Evolutionary conservation across 2,888 invertebrate species (phyloP).

Genomic region (Tuberolachnus salignus): DNA sequence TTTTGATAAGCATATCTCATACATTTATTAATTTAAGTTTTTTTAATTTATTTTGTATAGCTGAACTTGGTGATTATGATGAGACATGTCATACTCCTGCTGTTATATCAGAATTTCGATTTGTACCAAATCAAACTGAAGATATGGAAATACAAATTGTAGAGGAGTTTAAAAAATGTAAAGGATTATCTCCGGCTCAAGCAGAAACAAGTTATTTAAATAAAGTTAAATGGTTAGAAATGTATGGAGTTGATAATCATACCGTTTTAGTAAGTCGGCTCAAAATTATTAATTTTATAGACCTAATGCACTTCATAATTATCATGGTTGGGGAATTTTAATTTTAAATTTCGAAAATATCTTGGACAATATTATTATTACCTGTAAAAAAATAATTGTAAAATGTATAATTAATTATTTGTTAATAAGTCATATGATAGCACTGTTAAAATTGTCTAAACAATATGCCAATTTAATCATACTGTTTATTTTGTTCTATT

Average conservation of each 20-base stretch:
- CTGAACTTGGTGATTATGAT: slow-evolving; percentile 97
- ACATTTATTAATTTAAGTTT: slow-evolving; percentile 17
- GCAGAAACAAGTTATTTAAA: slow-evolving; percentile 94
- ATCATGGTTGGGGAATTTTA: no score
- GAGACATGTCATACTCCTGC: slow-evolving; percentile 90
- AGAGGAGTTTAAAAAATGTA: slow-evolving; percentile 86
- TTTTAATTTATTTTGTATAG: slow-evolving; percentile 65
- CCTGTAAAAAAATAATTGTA: no score
- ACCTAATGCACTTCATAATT: not conserved
- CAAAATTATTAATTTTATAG: not conserved
- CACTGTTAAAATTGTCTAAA: no score
- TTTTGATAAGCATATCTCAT: not conserved
- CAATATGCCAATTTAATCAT: no score
- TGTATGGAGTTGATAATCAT: slow-evolving; percentile 99
- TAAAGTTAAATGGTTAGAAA: slow-evolving; percentile 96
- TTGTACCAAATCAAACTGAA: slow-evolving; percentile 94
- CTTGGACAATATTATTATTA: no score
- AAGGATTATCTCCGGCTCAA: slow-evolving; percentile 89
- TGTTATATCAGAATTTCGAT: slow-evolving; percentile 96
- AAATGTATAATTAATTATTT: no score
- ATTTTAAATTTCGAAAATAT: no score
- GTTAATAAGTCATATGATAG: no score
- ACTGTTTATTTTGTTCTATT: no score
- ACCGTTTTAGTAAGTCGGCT: slow-evolving; percentile 74
- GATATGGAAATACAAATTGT: slow-evolving; percentile 93